Evolutionary conservation across 2,888 invertebrate genomes (phyloP).

Genomic region (Corbicula japonica): DNA sequence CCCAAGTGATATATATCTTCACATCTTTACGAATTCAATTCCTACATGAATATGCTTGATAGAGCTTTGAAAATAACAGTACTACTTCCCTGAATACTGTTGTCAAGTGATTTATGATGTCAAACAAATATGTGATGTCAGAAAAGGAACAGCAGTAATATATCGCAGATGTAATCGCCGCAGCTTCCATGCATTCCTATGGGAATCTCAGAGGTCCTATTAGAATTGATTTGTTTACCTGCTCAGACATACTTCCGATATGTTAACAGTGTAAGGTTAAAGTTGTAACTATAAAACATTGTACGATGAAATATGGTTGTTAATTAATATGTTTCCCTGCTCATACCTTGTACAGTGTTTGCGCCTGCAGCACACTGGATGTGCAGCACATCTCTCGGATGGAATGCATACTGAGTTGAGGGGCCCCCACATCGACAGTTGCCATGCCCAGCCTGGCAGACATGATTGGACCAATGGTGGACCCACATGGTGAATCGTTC

Average conservation of each 20-base stretch:
- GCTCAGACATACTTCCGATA: neutral
- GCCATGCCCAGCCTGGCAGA: constrained; percentile 87
- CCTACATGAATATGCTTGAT: too few relatives aligned
- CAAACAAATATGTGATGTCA: too few relatives aligned
- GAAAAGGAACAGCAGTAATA: too few relatives aligned
- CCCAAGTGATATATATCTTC: too few relatives aligned
- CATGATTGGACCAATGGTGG: constrained; percentile 88
- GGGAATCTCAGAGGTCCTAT: too few relatives aligned
- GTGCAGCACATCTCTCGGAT: constrained; percentile 87
- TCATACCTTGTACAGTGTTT: constrained; percentile 86
- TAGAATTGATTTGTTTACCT: neutral
- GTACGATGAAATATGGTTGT: neutral
- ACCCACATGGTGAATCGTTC: constrained; percentile 88
- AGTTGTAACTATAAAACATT: neutral
- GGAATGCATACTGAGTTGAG: constrained; percentile 88
- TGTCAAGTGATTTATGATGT: too few relatives aligned
- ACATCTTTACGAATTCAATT: too few relatives aligned
- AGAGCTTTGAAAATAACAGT: too few relatives aligned
- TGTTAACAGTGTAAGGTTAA: neutral
- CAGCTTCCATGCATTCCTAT: too few relatives aligned
- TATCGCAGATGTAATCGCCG: too few relatives aligned
- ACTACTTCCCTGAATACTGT: too few relatives aligned
- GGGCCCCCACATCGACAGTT: constrained; percentile 87
- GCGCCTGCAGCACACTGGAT: constrained; percentile 86
- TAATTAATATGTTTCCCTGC: neutral